Conservation (phyloP, 37 sponge, comb jelly and placozoan genomes). For the Geodia barretti region DNA sequence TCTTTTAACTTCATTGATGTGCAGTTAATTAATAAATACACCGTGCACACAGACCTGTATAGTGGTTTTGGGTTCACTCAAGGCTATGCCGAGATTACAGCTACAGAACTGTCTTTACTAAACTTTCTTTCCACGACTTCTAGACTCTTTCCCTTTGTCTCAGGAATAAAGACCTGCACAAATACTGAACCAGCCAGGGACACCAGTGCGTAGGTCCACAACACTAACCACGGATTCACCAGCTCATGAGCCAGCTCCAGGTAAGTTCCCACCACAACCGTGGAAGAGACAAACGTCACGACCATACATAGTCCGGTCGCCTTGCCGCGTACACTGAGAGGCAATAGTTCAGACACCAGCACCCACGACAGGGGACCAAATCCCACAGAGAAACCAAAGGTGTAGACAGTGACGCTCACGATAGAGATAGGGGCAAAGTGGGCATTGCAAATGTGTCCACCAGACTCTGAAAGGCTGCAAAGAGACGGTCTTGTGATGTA, state of each 20-base stretch:
- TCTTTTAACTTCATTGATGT: too few relatives aligned
- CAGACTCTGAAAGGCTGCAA: too few relatives aligned
- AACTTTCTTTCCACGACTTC: slow-evolving; percentile 70
- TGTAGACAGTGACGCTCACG: slow-evolving; percentile 37
- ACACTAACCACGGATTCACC: slow-evolving; percentile 19
- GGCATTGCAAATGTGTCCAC: background rate
- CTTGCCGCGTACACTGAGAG: slow-evolving; percentile 52
- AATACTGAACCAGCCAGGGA: slow-evolving; percentile 48
- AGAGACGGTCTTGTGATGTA: slow-evolving; percentile 18
- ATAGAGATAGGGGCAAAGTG: slow-evolving; percentile 22
- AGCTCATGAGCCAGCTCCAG: background rate
- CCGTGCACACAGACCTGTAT: too few relatives aligned
- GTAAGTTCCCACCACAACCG: slow-evolving; percentile 46
- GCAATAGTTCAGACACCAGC: slow-evolving; percentile 64
- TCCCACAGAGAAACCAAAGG: slow-evolving; percentile 46
- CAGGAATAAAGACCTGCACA: slow-evolving; percentile 74
- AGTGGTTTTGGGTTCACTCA: too few relatives aligned
- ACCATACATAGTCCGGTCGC: slow-evolving; percentile 40
- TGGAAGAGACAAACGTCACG: slow-evolving; percentile 35
- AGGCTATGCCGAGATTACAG: too few relatives aligned
- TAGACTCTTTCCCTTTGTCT: slow-evolving; percentile 83
- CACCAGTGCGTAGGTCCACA: slow-evolving; percentile 60
- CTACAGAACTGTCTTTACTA: too few relatives aligned
- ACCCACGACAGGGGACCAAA: slow-evolving; percentile 64
- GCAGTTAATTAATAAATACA: too few relatives aligned